phyloP scores from a whole-genome alignment of 2,113 vertebrate species.

The Paralichthys olivaceus region DNA sequence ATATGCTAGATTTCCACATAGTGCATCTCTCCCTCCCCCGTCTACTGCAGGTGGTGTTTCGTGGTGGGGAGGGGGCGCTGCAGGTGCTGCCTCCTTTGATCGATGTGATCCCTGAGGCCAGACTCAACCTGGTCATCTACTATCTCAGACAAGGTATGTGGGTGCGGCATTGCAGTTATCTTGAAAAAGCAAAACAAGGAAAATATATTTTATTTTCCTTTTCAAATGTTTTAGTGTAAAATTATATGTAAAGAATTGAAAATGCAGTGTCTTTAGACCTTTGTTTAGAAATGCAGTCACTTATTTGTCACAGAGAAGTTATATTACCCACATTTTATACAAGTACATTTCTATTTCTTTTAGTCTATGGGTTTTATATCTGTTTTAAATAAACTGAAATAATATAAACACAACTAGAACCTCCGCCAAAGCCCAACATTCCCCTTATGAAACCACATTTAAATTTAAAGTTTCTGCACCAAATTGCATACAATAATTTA shows the following conservation, averaged over 20 bases:
- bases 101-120: constrained; percentile 96
- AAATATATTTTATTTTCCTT: background rate
- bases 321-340: background rate
- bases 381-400: background rate
- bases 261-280: background rate
- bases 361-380: background rate
- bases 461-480: too few species aligned
- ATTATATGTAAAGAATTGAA: background rate
- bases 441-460: too few species aligned
- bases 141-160: constrained; percentile 93
- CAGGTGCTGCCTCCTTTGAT: constrained; percentile 95
- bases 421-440: too few species aligned
- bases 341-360: background rate
- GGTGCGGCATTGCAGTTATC: background rate
- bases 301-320: background rate
- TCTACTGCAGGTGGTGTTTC: constrained; percentile 91
- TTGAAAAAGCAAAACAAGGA: background rate
- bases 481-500: too few species aligned
- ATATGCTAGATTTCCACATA: background rate
- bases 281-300: background rate
- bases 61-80: constrained; percentile 93
- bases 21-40: constrained; percentile 7
- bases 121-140: constrained; percentile 97
- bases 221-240: background rate
- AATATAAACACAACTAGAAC: too few species aligned